Conservation (phyloP, 1,140 invertebrate genomes). For the Scaptomyza montana region DNA sequence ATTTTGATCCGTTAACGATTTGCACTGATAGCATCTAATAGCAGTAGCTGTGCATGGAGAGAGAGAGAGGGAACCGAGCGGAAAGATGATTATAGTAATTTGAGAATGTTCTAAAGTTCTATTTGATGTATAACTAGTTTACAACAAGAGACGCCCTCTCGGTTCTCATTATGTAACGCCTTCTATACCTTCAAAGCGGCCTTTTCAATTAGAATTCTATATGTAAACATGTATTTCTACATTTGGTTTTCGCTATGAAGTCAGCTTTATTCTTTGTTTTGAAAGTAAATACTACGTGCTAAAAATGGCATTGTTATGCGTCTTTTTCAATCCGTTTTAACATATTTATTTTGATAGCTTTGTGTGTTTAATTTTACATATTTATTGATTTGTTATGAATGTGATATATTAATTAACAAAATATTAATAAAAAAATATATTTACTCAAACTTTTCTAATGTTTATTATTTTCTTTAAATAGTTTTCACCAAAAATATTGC, state of each 20-base stretch:
- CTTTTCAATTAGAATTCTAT: conserved; percentile 8
- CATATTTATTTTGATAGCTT: background rate
- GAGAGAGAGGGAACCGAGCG: background rate
- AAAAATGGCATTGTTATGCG: conserved; percentile 10
- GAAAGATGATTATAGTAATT: background rate
- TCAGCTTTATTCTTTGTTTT: conserved; percentile 33
- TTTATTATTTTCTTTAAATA: too few relatives aligned
- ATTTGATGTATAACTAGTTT: conserved; percentile 59
- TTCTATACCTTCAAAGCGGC: conserved; percentile 50
- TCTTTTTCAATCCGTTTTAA: too few relatives aligned
- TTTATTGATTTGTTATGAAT: too few relatives aligned
- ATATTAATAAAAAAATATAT: too few relatives aligned
- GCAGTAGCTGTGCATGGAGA: conserved; percentile 53
- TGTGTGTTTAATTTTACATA: background rate
- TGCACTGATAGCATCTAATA: conserved; percentile 79
- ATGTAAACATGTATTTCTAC: conserved; percentile 1
- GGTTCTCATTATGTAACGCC: conserved; percentile 57
- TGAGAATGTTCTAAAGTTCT: conserved; percentile 7
- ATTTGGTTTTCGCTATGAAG: conserved; percentile 46
- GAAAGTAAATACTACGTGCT: conserved; percentile 48
- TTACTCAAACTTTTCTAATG: too few relatives aligned
- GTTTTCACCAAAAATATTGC: background rate
- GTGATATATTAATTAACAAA: too few relatives aligned
- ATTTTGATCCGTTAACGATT: conserved; percentile 73
- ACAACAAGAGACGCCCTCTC: conserved; percentile 11